phyloP scores from a whole-genome alignment of 2,888 invertebrate species.

The Drosophila testacea region DNA sequence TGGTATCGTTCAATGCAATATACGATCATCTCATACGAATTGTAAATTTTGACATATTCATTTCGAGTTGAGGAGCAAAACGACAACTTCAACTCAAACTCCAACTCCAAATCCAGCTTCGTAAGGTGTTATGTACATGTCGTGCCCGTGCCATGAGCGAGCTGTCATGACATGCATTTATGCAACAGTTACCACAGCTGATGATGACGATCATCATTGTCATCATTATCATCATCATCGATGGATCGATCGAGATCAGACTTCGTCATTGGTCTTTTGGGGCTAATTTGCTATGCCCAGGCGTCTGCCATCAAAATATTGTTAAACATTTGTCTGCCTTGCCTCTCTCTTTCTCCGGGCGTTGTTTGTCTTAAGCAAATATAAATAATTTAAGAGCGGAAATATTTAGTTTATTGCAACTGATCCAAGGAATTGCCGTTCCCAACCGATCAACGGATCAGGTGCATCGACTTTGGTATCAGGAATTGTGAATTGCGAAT shows the following conservation, averaged over 20 bases:
- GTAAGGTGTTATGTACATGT: slow-evolving; percentile 74
- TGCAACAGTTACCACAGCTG: slow-evolving; percentile 62
- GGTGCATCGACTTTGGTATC: slow-evolving; percentile 43
- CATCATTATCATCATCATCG: slow-evolving; percentile 23
- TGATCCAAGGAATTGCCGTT: slow-evolving; percentile 19
- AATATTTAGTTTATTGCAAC: slow-evolving; percentile 83
- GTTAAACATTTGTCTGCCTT: slow-evolving; percentile 69
- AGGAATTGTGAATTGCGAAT: slow-evolving; percentile 11
- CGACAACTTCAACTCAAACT: slow-evolving; percentile 57
- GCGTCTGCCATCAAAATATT: slow-evolving; percentile 76
- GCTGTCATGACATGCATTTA: slow-evolving; percentile 79
- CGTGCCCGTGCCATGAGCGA: slow-evolving; percentile 41
- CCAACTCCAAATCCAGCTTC: slow-evolving; percentile 32
- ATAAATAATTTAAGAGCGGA: slow-evolving; percentile 82
- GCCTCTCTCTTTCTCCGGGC: slow-evolving; percentile 9
- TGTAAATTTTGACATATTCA: slow-evolving; percentile 80
- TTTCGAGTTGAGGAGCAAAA: slow-evolving; percentile 57
- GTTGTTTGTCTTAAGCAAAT: slow-evolving; percentile 64
- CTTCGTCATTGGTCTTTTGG: slow-evolving; percentile 53
- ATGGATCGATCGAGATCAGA: slow-evolving; percentile 33
- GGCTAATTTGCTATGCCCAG: slow-evolving; percentile 76
- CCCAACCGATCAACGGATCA: slow-evolving; percentile 25
- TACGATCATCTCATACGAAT: slow-evolving; percentile 65
- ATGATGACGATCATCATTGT: slow-evolving; percentile 17
- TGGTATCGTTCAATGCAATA: slow-evolving; percentile 21